Base-by-base conservation (phyloP, 2,888 invertebrate species). In the Panzeria rudis region DNA sequence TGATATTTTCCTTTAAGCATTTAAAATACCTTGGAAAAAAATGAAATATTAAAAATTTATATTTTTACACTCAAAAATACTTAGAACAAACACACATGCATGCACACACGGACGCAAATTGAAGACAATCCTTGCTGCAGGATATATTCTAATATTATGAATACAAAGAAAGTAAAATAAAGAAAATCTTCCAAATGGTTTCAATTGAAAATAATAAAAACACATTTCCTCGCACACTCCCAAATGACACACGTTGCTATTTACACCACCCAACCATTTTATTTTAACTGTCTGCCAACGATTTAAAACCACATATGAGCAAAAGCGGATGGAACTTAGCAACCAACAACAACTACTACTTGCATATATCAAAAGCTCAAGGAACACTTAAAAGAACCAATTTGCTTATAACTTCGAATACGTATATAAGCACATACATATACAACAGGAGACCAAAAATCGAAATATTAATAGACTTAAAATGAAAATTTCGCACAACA, bases 51-150 rank as follows among this genome's bases (percentile, higher is more conserved):
- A 79, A 72, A 76, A 84, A 79, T 80, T 84, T 20, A 80, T 85
- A 85, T 82, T 85, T 82, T 73, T 82, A 69, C 64, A 82, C 73
- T 82, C 59, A 29, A 20, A 54, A 38, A 68, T 73, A 29, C 11
- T 54, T 11, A 72, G 66, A 68, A 47, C 50, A 38, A 5, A 62
- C 41, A 32, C 23, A 78, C 38, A 20, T 15, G 1, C 25, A 77
- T 7, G 38, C 25, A 50, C 35, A 41, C 35, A 73, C n/a, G 13
- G 32, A 9, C 5, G 75, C 9, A 77, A 82, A 82, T 82, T 82
- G 78, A 78, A 79, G 71, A 85, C 73, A 85, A 85, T 85, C 85
- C 78, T 71, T 59, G 85, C 85, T 75, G 29, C 23, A 85, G 82
- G 85, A 79, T 85, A 82, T 82, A 82, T 82, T 79, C 71, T 73